Base-by-base conservation (phyloP, 2,888 invertebrate genomes). In the Autographa pulchrina region DNA sequence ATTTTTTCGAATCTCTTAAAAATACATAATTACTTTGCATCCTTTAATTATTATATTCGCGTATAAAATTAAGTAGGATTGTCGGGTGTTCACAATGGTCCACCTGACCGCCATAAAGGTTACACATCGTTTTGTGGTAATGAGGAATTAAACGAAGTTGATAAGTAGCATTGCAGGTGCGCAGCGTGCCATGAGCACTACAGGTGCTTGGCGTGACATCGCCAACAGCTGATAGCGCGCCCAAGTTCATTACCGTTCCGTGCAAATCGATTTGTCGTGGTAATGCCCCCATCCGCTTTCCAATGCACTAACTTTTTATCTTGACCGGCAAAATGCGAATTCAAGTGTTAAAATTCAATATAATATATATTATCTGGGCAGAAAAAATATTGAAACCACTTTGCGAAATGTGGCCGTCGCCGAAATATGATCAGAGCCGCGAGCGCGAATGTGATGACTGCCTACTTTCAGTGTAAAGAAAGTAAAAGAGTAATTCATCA, bases 231-330 rank as follows among this genome's bases (percentile, higher is more conserved):
- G 95, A 94, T 93, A 91, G 86, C 82, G 84, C 87, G 91, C 92
- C 91, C 94, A 95, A 95, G 95, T 95, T 95, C 95, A 95, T 94
- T 95, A 94, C 91, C 93, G 92, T 84, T 81, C 88, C 91, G 92
- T 89, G 86, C 89, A 89, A 92, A 95, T 94, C 90, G 92, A 95
- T 95, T 92, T 85, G 91, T 82, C 86, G 87, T 89, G 92, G 90
- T 87, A 87, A 86, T 91, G 89, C 91, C 89, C 88, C 86, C 87
- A 86, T 88, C 85, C 83, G 88, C 90, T 93, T 92, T 93, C 90
- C 87, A 90, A 89, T 89, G 87, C 84, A 85, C 86, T 85, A 83
- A 75, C 72, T 86, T 90, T 90, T 88, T 89, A 88, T 88, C 80
- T 84, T 75, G 66, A 1, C 13, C 54, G 13, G 41, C 31, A 68